These are phyloP conservation scores for Cercocebus atys DNA, from an alignment of 2,113 vertebrate species.

Conservation along the genomic window DNA sequence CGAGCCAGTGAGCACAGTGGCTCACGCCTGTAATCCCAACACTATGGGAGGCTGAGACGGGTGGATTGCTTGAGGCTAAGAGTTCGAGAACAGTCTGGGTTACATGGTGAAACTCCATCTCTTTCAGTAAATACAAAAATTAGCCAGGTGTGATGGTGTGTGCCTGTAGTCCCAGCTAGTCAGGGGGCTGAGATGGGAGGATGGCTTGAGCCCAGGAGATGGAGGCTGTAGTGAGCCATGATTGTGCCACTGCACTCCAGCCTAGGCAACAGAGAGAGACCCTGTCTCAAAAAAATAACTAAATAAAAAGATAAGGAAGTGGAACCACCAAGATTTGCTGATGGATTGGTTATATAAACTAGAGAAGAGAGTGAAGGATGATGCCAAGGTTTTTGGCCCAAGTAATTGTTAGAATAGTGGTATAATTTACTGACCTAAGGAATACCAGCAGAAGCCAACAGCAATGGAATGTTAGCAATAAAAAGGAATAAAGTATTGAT, in stretches of 20 bases:
- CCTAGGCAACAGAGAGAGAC: too few relatives aligned
- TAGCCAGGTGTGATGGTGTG: not conserved
- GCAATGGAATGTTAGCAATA: not conserved
- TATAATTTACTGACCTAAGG: not conserved
- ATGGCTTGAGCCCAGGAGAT: not conserved
- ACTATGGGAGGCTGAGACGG: not conserved
- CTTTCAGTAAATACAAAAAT: not conserved
- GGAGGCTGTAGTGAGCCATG: not conserved
- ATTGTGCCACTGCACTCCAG: not conserved
- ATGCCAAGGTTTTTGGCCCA: not conserved
- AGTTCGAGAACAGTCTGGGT: not conserved
- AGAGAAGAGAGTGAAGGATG: slow-evolving; percentile 1
- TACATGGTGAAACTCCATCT: not conserved
- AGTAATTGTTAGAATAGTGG: not conserved
- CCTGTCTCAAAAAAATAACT: not conserved
- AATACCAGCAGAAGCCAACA: not conserved
- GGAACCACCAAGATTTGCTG: not conserved
- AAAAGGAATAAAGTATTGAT: not conserved
- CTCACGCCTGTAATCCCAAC: not conserved
- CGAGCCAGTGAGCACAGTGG: not conserved
- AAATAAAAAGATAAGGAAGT: not conserved
- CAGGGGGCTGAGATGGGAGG: not conserved
- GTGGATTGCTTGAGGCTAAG: not conserved
- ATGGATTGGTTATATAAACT: not conserved
- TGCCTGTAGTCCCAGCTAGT: not conserved